Evolutionary conservation across 1,140 invertebrate species (phyloP), one percentile per base, ranked within the genome.

Genomic region (Drosophila seguyi): DNA sequence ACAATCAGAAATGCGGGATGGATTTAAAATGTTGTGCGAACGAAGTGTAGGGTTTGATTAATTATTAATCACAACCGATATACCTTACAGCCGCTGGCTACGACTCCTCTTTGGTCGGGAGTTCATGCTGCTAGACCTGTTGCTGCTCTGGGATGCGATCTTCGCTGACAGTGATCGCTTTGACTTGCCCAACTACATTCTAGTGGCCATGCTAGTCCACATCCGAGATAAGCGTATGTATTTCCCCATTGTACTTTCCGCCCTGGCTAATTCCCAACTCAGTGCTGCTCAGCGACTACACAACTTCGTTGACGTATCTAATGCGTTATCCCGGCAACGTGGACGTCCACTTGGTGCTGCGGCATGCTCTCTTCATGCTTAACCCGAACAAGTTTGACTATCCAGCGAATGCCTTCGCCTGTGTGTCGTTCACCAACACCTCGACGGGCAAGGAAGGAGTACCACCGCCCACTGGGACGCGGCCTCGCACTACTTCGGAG

Each of bases 111-210:
- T 97, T 93, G 96, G 96, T 0, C 93, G 97, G 16, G 97, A 97
- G 92, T 97, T 97, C 92, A 94, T 95, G 18, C 94, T 97, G 56
- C 93, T 95, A 44, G 96, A 97, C 83, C 91, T 97, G 34, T 93
- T 97, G 13, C 94, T 95, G 27, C 86, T 97, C 2, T 97, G 97
- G 97, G 96, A 97, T 80, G 96, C 96, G 36, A 95, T 97, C 34
- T 97, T 97, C 93, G 94, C 96, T 7, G 95, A 96, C 77, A 94
- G 95, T n/a, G 94, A 95, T 18, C 93, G 94, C 62, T 94, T 97
- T 81, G 94, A 95, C 31, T 93, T 97, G 27, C 94, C 96, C 20
- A 96, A 97, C 90, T 97, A 95, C 73, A 94, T 97, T 42, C 94
- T 97, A 79, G 94, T 97, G 20, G 95, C 96, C 5, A 96, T 97